Evolutionary conservation across 2,888 invertebrate genomes (phyloP), one percentile per base, ranked within the genome.

Genomic region (Stenoptilia bipunctidactyla): DNA sequence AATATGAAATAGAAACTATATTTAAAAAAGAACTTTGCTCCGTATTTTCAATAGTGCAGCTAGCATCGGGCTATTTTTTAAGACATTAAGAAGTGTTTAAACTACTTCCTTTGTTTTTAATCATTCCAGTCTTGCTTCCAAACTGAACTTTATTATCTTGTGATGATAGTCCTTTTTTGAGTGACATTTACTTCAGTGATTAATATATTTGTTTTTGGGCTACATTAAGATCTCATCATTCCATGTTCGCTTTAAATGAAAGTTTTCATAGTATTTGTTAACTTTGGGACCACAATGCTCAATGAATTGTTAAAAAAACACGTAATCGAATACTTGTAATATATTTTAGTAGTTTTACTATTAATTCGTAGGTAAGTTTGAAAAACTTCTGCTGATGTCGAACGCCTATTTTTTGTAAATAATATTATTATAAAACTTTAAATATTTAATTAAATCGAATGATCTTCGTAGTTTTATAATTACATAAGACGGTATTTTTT

Each of bases 51-150:
- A n/a, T 8, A 3, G 20, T 20, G 20, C 20, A 20, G 20, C 20
- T 20, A 20, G 20, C 8, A 20, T 20, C 4, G 8, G 8, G 20
- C 20, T 20, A 3, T 8, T 20, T 20, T 13, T 13, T 34, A 34
- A 34, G 13, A 14, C 46, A 42, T 56, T 56, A 20, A 20, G 49
- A 52, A 59, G 58, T 45, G 53, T 47, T 51, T 56, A 50, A 50
- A 56, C 57, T 61, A n/a, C 60, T 66, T 69, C 67, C 61, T 66
- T 53, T 56, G 59, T 48, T 52, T 48, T 45, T 45, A 59, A 66
- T 67, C 80, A 80, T 82, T 82, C 80, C 80, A 76, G 55, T 50
- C 51, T 61, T 66, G 65, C 75, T 80, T 79, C 79, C 79, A 75
- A 48, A 46, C 46, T 30, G 10, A 8, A 20, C 20, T 20, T 20